phyloP scores from a whole-genome alignment of 2,888 invertebrate genomes.

The Folsomia manolachei region DNA sequence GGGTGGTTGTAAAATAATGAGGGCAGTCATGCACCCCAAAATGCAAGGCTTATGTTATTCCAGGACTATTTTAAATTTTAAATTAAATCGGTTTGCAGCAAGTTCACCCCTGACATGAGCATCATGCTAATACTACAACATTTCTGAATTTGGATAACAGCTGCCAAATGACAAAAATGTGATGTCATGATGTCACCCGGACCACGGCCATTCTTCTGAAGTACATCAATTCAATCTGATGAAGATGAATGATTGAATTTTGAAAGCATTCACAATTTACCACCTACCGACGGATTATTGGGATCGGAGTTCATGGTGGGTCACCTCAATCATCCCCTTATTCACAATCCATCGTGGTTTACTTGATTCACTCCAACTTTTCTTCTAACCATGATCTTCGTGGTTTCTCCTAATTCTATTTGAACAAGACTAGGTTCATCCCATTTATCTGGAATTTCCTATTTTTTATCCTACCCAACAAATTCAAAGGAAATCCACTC shows the following conservation, averaged over 20 bases:
- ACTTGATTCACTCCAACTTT: not conserved
- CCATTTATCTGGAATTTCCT: not conserved
- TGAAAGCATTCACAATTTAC: constrained; percentile 5
- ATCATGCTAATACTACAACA: not conserved
- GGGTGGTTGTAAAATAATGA: constrained; percentile 12
- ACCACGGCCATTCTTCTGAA: not conserved
- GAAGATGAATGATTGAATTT: constrained; percentile 4
- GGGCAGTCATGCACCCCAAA: not conserved
- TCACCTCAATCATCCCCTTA: not conserved
- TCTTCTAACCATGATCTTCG: not conserved
- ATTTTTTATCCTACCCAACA: not conserved
- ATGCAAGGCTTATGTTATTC: not conserved
- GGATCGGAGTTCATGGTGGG: not conserved
- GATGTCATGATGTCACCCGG: not conserved
- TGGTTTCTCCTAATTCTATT: not conserved
- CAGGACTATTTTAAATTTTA: constrained; percentile 1
- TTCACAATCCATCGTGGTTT: not conserved
- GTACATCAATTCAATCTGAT: constrained; percentile 2
- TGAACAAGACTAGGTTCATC: no score
- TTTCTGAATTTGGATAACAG: not conserved
- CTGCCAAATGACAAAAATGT: constrained; percentile 8
- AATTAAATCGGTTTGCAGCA: not conserved
- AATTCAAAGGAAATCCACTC: not conserved
- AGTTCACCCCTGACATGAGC: not conserved
- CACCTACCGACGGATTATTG: constrained; percentile 5